Conservation (phyloP, 1,140 invertebrate species). For the Drosophila auraria region DNA sequence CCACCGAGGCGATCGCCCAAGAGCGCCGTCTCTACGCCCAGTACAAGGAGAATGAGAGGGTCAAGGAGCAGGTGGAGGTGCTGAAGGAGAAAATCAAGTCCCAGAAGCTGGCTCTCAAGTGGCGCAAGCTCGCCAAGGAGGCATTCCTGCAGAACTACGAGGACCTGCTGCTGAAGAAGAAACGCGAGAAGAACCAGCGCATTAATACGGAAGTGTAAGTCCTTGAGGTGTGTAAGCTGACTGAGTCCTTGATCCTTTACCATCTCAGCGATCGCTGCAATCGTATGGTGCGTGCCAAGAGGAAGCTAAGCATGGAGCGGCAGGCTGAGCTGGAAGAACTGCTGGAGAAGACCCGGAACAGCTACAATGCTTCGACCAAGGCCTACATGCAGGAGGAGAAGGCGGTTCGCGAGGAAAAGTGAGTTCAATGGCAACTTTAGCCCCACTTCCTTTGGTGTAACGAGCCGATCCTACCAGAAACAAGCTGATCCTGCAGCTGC, state of each 20-base stretch:
- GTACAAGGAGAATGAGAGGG: conserved; percentile 38
- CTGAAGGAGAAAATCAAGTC: conserved; percentile 24
- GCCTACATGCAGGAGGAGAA: conserved; percentile 20
- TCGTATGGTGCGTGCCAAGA: conserved; percentile 19
- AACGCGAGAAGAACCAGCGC: conserved; percentile 19
- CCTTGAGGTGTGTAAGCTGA: not conserved
- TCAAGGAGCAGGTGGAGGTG: conserved; percentile 18
- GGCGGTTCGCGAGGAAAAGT: conserved; percentile 56
- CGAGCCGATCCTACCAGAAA: conserved; percentile 54
- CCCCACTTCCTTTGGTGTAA: not conserved
- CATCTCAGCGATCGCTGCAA: conserved; percentile 35
- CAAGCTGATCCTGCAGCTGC: conserved; percentile 53
- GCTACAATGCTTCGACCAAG: not conserved
- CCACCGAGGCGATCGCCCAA: conserved; percentile 36
- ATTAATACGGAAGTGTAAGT: conserved; percentile 57
- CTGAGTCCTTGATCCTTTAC: not conserved
- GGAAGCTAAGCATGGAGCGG: conserved; percentile 42
- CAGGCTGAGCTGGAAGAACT: conserved; percentile 29
- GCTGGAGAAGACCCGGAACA: conserved; percentile 5
- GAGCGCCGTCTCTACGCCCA: conserved; percentile 49
- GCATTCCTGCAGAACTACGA: conserved; percentile 18
- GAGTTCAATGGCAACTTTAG: conserved; percentile 5
- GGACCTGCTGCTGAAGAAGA: conserved; percentile 32
- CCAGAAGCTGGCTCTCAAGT: conserved; percentile 8
- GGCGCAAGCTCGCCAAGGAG: conserved; percentile 24